Conservation (phyloP, 2,888 invertebrate species). For the Philereme transversata region DNA sequence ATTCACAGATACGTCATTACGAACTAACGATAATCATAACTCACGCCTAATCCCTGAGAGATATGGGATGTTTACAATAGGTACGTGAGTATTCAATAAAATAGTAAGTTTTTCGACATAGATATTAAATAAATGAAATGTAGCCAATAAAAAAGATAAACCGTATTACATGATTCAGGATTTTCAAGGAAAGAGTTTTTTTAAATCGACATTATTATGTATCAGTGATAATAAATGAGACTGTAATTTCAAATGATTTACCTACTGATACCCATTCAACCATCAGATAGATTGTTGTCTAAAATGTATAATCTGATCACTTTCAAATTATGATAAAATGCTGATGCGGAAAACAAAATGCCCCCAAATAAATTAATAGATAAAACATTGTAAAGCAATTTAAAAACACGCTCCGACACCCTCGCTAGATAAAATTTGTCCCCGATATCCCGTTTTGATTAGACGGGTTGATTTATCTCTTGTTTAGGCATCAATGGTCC, state of each 20-base stretch:
- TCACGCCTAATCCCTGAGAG: neutral
- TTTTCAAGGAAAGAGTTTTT: too few relatives aligned
- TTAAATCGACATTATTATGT: too few relatives aligned
- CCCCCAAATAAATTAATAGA: constrained; percentile 67
- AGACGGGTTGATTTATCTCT: constrained; percentile 80
- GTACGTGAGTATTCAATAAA: too few relatives aligned
- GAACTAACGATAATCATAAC: neutral
- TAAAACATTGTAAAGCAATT: constrained; percentile 76
- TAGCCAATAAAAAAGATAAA: too few relatives aligned
- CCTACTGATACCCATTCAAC: too few relatives aligned
- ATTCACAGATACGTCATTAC: neutral
- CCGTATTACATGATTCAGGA: too few relatives aligned
- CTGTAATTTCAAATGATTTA: too few relatives aligned
- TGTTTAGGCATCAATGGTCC: constrained; percentile 62
- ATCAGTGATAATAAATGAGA: too few relatives aligned
- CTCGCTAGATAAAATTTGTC: constrained; percentile 78
- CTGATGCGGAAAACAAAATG: constrained; percentile 23
- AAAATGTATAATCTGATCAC: neutral
- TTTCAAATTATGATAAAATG: constrained; percentile 9
- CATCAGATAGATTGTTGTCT: too few relatives aligned
- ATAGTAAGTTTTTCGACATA: too few relatives aligned
- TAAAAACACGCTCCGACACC: constrained; percentile 74
- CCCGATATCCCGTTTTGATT: constrained; percentile 81
- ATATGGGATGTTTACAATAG: too few relatives aligned
- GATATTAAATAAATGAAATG: too few relatives aligned